A percentile compares a stretch with the other conserved stretches of the same genome.
phyloP scores from a whole-genome alignment of 2,113 vertebrate species.

The Capricornis sumatraensis region DNA sequence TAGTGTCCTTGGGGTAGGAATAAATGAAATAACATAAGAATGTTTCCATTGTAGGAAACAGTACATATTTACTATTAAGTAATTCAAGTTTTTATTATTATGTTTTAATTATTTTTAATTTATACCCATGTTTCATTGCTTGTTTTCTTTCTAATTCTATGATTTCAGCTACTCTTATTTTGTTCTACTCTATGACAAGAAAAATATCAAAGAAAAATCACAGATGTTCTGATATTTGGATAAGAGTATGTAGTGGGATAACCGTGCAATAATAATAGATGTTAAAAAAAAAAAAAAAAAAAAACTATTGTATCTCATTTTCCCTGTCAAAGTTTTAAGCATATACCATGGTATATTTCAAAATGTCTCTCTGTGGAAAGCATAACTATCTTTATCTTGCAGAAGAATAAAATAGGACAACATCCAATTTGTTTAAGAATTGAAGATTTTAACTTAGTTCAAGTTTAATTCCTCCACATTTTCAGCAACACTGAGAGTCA shows the following conservation, averaged over 20 bases:
- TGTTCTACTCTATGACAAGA: background rate
- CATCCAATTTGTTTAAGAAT: background rate
- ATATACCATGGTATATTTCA: background rate
- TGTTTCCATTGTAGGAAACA: background rate
- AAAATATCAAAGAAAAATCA: background rate
- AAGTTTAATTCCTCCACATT: background rate
- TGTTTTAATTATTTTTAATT: background rate
- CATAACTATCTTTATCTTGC: background rate
- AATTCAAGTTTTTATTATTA: background rate
- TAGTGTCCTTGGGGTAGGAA: background rate
- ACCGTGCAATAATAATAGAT: background rate
- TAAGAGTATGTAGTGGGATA: background rate
- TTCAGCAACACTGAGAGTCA: background rate
- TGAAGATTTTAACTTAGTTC: background rate
- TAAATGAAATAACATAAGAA: background rate
- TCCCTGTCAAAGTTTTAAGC: background rate
- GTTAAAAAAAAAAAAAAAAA: no score
- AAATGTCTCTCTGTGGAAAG: background rate
- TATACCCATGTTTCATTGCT: background rate
- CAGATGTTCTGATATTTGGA: background rate
- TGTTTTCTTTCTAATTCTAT: background rate
- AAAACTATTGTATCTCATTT: background rate
- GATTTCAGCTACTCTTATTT: background rate
- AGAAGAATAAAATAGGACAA: background rate
- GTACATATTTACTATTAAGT: background rate